phyloP scores from a whole-genome alignment of 2,113 vertebrate species.

The Potamarius usumacintae region DNA sequence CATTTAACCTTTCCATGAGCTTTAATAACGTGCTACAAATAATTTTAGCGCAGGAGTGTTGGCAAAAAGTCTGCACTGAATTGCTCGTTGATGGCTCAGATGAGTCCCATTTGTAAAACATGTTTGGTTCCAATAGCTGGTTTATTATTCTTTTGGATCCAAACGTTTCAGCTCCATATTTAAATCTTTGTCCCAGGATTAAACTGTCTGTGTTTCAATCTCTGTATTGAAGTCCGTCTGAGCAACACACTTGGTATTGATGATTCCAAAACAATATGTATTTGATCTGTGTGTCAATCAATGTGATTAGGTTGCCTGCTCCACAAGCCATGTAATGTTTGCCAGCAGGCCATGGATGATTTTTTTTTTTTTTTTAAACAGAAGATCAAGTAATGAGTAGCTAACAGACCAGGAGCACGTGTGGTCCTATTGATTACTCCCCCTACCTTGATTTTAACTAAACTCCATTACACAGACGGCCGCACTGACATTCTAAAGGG shows the following conservation, averaged over 20 bases:
- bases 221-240: not conserved
- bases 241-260: not conserved
- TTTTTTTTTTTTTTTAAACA: not conserved
- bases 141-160: slow-evolving; percentile 9
- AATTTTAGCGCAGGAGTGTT: not conserved
- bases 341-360: not conserved
- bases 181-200: not conserved
- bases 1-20: slow-evolving; percentile 22
- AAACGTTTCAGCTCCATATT: not conserved
- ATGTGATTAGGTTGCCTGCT: slow-evolving; percentile 9
- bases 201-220: slow-evolving; percentile 23
- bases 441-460: slow-evolving; percentile 39
- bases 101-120: not conserved
- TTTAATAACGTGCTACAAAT: not conserved
- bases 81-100: not conserved
- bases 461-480: slow-evolving; percentile 10
- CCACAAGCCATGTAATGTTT: slow-evolving; percentile 5
- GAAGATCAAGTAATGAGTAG: slow-evolving; percentile 25
- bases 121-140: not conserved
- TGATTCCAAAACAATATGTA: not conserved
- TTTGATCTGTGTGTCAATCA: slow-evolving; percentile 27
- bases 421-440: slow-evolving; percentile 18
- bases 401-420: slow-evolving; percentile 2
- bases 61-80: not conserved
- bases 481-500: slow-evolving; percentile 30